Evolutionary conservation across 23 tunicate species (phyloP).

Genomic region (Ascidia mentula): DNA sequence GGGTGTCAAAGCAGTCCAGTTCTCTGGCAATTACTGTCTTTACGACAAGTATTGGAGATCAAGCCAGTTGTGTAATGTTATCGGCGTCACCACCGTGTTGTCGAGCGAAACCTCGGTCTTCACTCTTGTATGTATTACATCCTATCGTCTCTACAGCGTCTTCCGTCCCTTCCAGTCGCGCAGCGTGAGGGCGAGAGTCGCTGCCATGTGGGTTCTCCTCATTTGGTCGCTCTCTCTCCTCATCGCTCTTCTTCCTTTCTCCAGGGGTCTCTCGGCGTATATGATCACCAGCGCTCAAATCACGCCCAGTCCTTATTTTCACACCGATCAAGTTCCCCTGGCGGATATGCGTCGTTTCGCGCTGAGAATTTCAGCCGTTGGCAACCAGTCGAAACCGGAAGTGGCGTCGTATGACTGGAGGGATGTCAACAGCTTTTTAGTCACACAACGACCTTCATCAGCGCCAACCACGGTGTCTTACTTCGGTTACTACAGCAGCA

Average conservation of each 20-base stretch:
- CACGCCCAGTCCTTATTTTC: constrained; percentile 17
- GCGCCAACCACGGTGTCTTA: constrained; percentile 15
- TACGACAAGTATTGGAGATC: constrained; percentile 45
- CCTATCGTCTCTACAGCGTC: constrained; percentile 24
- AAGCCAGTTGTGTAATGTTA: constrained; percentile 20
- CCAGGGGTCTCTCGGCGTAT: not conserved
- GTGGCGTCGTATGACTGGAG: not conserved
- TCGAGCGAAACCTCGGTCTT: constrained; percentile 46
- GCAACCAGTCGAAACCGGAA: not conserved
- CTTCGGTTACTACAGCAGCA: constrained; percentile 49
- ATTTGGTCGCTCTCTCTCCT: constrained; percentile 28
- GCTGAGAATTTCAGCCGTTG: not conserved
- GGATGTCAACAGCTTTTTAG: not conserved
- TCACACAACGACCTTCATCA: not conserved
- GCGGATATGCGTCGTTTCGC: constrained; percentile 25
- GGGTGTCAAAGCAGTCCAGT: constrained; percentile 18
- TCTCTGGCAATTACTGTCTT: constrained; percentile 43
- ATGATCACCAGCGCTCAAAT: constrained; percentile 30
- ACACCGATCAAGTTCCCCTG: constrained; percentile 18
- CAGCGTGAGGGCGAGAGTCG: not conserved
- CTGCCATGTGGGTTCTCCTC: not conserved
- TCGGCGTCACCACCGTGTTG: constrained; percentile 40
- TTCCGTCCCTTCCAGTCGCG: constrained; percentile 22
- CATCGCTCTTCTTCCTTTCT: constrained; percentile 32
- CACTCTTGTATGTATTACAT: constrained; percentile 33